phyloP scores from a whole-genome alignment of 1,140 invertebrate species.

The Aphelinus atriplicis region DNA sequence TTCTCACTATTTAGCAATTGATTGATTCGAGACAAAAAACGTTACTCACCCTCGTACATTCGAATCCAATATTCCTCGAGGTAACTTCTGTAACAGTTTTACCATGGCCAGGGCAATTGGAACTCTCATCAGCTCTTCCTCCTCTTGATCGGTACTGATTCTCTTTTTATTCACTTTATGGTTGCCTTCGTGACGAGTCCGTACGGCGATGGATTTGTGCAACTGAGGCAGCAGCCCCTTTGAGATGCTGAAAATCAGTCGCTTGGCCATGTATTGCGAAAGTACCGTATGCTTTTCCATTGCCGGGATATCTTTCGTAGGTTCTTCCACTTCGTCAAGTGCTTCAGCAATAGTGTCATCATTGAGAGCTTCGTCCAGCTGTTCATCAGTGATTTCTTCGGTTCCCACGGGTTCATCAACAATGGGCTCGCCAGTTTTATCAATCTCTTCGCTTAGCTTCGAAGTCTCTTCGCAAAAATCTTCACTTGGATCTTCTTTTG shows the following conservation, averaged over 20 bases:
- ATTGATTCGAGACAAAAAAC: not conserved
- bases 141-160: conserved; percentile 73
- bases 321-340: conserved; percentile 38
- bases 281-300: conserved; percentile 70
- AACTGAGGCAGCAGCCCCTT: conserved; percentile 73
- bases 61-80: conserved; percentile 75
- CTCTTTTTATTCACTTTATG: conserved; percentile 84
- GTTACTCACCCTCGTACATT: conserved; percentile 81
- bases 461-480: not conserved
- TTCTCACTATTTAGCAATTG: too few relatives aligned
- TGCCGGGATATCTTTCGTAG: conserved; percentile 53
- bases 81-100: conserved; percentile 90
- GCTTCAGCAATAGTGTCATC: conserved; percentile 46
- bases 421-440: conserved; percentile 47
- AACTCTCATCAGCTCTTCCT: conserved; percentile 89
- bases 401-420: conserved; percentile 50
- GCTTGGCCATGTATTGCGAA: conserved; percentile 77
- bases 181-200: conserved; percentile 78
- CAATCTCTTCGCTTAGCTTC: conserved; percentile 40
- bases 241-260: conserved; percentile 71
- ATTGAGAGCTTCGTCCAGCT: conserved; percentile 55
- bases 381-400: conserved; percentile 49
- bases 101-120: conserved; percentile 93
- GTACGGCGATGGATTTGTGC: conserved; percentile 74
- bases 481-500: not conserved